Conservation (phyloP, 2,113 vertebrate genomes). For the Piaya cayana region DNA sequence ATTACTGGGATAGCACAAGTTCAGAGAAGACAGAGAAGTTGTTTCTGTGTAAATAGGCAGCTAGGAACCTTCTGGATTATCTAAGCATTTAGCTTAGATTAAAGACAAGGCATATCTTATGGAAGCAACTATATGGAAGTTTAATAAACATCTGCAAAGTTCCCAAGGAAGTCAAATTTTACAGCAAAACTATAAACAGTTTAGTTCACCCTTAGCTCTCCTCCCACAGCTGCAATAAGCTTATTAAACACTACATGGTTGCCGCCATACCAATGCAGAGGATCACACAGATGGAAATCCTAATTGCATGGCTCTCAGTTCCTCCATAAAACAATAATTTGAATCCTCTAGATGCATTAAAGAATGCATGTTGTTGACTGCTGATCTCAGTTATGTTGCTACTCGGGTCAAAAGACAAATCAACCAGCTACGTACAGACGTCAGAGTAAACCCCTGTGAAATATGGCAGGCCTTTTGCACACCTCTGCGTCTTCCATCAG, state of each 20-base stretch:
- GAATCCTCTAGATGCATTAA: background rate
- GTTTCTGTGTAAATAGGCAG: background rate
- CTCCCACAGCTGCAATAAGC: background rate
- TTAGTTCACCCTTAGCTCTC: background rate
- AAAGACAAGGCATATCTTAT: background rate
- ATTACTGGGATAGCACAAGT: background rate
- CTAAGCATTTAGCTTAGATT: background rate
- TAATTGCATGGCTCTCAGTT: background rate
- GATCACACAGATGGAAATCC: background rate
- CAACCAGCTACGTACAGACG: background rate
- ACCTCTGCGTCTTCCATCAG: constrained; percentile 1
- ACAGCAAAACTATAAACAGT: background rate
- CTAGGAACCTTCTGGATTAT: background rate
- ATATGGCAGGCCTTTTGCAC: constrained; percentile 1
- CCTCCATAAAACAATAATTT: background rate
- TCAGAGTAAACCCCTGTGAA: constrained; percentile 35
- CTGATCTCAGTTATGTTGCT: background rate
- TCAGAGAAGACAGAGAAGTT: fast-evolving
- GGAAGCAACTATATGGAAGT: background rate
- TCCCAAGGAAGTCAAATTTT: background rate
- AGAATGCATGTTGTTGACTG: background rate
- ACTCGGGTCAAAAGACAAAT: background rate
- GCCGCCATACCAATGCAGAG: background rate
- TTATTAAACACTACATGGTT: background rate
- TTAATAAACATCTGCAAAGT: background rate